Conservation (phyloP, 2,797 vertebrate species). For the Sphaeramia orbicularis region DNA sequence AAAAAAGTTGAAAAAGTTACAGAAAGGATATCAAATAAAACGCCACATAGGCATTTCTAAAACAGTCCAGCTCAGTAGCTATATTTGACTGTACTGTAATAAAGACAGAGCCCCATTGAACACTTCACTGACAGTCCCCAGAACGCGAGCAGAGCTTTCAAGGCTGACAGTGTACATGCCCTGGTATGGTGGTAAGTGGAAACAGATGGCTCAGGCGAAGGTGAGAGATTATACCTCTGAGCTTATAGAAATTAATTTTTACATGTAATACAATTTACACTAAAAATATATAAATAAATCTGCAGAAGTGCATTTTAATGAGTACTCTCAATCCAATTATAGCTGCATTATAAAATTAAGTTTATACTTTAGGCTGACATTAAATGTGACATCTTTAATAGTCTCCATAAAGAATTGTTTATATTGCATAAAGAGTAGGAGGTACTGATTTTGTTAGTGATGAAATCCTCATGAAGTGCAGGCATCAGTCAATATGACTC, state of each 20-base stretch:
- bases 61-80: conserved; percentile 69
- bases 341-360: background rate
- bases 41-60: conserved; percentile 50
- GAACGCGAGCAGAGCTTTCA: conserved; percentile 79
- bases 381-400: background rate
- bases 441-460: conserved; percentile 21
- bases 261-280: conserved; percentile 36
- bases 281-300: conserved; percentile 28
- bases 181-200: conserved; percentile 81
- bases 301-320: background rate
- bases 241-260: conserved; percentile 57
- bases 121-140: conserved; percentile 78
- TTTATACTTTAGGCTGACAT: background rate
- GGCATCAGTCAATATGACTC: conserved; percentile 78
- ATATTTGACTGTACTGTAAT: conserved; percentile 74
- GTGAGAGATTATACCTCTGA: conserved; percentile 76
- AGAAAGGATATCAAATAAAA: conserved; percentile 45
- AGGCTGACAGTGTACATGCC: conserved; percentile 83
- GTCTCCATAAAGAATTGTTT: conserved; percentile 24
- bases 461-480: conserved; percentile 44
- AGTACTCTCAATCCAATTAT: background rate
- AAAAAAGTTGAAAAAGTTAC: conserved; percentile 1
- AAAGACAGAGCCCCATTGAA: conserved; percentile 83
- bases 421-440: conserved; percentile 8
- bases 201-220: conserved; percentile 83